A percentile compares a stretch with the other conserved stretches of the same genome.
Conservation (phyloP, 1,140 invertebrate species). For the Melitaea cinxia region DNA sequence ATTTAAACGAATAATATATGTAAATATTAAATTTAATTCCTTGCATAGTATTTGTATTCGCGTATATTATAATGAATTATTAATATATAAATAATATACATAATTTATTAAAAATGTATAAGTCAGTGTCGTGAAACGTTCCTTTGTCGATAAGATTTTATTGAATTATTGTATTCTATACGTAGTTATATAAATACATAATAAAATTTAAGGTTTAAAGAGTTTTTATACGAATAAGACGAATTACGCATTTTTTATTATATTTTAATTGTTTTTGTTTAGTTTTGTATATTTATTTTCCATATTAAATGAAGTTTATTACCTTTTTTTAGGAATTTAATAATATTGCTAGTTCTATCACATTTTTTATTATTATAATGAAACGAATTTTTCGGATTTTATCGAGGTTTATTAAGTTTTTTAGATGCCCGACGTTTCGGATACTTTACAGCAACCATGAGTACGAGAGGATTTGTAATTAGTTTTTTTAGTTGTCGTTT, state of each 20-base stretch:
- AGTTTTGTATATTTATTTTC: background rate
- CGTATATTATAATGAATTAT: slow-evolving; percentile 47
- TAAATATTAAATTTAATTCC: slow-evolving; percentile 62
- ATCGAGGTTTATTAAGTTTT: too few relatives aligned
- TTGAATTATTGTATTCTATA: slow-evolving; percentile 63
- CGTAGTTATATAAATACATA: slow-evolving; percentile 47
- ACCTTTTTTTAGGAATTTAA: too few relatives aligned
- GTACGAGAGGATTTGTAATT: too few relatives aligned
- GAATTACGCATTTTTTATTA: slow-evolving; percentile 45
- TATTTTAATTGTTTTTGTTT: slow-evolving; percentile 43
- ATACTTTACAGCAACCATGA: too few relatives aligned
- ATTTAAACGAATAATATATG: slow-evolving; percentile 33
- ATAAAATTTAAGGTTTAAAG: slow-evolving; percentile 13
- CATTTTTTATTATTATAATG: too few relatives aligned
- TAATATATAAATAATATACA: slow-evolving; percentile 61
- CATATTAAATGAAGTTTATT: too few relatives aligned
- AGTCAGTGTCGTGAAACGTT: slow-evolving; percentile 68
- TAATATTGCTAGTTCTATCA: too few relatives aligned
- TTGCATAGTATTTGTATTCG: slow-evolving; percentile 67
- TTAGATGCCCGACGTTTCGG: too few relatives aligned
- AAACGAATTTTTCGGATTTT: too few relatives aligned
- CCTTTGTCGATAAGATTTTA: slow-evolving; percentile 68
- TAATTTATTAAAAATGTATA: slow-evolving; percentile 52
- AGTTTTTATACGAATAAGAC: slow-evolving; percentile 50
- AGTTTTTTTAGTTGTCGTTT: too few relatives aligned